Evolutionary conservation across 2,113 vertebrate genomes (phyloP).

Genomic region (Sylvilagus bachmani): DNA sequence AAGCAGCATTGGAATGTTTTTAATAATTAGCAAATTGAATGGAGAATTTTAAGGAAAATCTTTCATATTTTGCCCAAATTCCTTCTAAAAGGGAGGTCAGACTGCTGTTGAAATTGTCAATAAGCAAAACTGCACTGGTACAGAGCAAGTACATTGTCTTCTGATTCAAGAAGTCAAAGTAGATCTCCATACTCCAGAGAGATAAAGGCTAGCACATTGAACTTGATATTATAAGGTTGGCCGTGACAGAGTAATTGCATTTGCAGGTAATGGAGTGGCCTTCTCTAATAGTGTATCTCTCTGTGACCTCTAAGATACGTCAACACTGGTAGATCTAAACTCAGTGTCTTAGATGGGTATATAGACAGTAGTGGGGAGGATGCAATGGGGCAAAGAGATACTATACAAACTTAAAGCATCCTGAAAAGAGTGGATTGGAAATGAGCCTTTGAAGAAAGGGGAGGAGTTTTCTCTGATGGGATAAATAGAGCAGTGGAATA

Average conservation of each 20-base stretch:
- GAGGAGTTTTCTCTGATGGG: background rate
- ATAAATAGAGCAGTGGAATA: background rate
- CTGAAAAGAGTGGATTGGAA: background rate
- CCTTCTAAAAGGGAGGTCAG: background rate
- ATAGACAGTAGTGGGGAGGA: background rate
- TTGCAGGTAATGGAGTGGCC: background rate
- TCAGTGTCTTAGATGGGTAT: background rate
- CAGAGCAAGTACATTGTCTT: background rate
- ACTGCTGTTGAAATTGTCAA: background rate
- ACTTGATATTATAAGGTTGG: background rate
- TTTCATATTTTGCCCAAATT: constrained; percentile 4
- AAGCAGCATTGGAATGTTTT: background rate
- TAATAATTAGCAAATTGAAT: constrained; percentile 13
- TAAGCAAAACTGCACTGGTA: background rate
- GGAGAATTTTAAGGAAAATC: constrained; percentile 40
- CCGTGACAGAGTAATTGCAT: background rate
- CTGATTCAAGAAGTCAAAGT: background rate
- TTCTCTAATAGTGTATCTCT: background rate
- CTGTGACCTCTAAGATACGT: background rate
- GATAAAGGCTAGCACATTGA: background rate
- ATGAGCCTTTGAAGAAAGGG: background rate
- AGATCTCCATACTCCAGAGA: background rate
- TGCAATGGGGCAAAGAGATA: background rate
- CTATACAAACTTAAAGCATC: background rate
- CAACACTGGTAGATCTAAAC: background rate